Conservation (phyloP, 1,140 invertebrate genomes). For the Eriocheir sinensis region DNA sequence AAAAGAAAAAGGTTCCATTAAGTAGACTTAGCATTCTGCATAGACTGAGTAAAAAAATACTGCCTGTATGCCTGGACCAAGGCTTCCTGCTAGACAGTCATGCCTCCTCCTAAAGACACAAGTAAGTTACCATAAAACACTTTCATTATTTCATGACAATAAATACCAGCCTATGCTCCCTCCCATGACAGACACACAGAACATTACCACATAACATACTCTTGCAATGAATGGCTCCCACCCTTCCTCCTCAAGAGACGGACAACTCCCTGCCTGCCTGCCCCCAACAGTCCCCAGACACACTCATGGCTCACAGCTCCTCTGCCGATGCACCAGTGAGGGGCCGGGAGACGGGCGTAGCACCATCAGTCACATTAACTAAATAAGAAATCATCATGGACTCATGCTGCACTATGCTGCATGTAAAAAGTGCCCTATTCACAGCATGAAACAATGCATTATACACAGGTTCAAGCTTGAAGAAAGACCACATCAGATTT, state of each 20-base stretch:
- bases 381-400: neutral
- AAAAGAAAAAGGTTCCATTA: neutral
- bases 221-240: neutral
- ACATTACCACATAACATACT: neutral
- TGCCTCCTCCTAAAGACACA: no score
- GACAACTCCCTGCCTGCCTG: neutral
- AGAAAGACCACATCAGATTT: neutral
- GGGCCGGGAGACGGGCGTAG: neutral
- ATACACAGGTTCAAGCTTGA: neutral
- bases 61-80: neutral
- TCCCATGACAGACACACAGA: neutral
- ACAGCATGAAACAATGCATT: neutral
- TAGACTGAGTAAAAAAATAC: neutral
- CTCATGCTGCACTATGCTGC: neutral
- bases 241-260: neutral
- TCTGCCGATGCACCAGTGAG: neutral
- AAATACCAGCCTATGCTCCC: neutral
- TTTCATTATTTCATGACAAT: neutral
- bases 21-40: neutral
- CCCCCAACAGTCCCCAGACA: neutral
- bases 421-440: neutral
- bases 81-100: neutral
- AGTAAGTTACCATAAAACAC: slow-evolving; percentile 31
- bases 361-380: neutral
- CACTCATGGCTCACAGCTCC: neutral